Evolutionary conservation across 2,888 invertebrate genomes (phyloP).

Genomic region (Clivina fossor): DNA sequence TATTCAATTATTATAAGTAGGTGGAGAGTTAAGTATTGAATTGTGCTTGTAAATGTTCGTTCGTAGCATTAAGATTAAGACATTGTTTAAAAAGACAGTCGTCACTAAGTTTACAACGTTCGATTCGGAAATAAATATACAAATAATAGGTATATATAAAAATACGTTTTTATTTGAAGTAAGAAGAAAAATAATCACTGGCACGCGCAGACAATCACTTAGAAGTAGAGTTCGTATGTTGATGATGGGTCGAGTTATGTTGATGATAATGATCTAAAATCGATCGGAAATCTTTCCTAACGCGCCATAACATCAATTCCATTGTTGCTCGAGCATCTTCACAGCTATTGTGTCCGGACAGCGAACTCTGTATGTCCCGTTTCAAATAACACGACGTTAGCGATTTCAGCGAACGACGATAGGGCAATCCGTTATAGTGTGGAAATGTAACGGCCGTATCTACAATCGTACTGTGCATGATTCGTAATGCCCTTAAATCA

Average conservation of each 20-base stretch:
- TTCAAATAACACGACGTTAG: constrained; percentile 73
- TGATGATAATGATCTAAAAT: constrained; percentile 15
- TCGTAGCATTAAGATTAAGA: no score
- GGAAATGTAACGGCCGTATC: constrained; percentile 91
- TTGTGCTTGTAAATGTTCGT: no score
- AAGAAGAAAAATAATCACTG: no score
- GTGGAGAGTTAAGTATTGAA: no score
- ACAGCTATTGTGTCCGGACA: constrained; percentile 82
- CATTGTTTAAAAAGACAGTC: no score
- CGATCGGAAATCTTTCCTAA: constrained; percentile 58
- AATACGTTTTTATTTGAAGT: no score
- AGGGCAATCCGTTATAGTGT: constrained; percentile 80
- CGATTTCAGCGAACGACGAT: constrained; percentile 78
- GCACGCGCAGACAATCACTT: no score
- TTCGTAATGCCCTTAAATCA: constrained; percentile 83
- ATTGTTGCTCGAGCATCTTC: constrained; percentile 92
- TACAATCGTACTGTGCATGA: constrained; percentile 81
- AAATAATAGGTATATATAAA: no score
- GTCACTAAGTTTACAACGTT: no score
- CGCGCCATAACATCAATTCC: constrained; percentile 81
- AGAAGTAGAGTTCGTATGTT: no score
- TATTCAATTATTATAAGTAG: no score
- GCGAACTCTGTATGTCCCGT: constrained; percentile 77
- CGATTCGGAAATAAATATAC: no score
- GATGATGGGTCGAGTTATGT: not conserved